Conservation (phyloP, 2,113 vertebrate genomes). For the Polypterus senegalus region DNA sequence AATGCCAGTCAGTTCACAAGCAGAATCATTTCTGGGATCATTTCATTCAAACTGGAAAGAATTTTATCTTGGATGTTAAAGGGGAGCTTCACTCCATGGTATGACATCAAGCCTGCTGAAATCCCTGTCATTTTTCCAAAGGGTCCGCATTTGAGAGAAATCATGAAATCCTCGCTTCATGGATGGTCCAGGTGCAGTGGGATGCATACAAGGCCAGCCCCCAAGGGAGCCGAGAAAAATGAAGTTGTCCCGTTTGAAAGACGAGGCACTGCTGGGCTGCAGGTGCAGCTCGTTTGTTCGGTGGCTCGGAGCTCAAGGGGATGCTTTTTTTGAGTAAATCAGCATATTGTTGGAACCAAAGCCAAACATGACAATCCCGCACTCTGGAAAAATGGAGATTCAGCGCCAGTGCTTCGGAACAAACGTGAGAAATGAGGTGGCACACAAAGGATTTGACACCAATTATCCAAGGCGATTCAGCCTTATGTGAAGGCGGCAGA, state of each 20-base stretch:
- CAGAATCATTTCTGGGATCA: no score
- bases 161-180: slow-evolving; percentile 26
- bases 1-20: no score
- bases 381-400: slow-evolving; percentile 14
- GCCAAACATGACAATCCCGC: slow-evolving; percentile 18
- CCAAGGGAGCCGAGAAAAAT: slow-evolving; percentile 6
- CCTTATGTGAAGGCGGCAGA: slow-evolving; percentile 17
- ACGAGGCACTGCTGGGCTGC: slow-evolving; percentile 22
- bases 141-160: slow-evolving; percentile 31
- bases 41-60: no score
- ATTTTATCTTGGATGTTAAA: no score
- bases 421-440: slow-evolving; percentile 14
- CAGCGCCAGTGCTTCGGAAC: slow-evolving; percentile 12
- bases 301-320: background rate
- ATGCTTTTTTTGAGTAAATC: background rate
- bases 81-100: background rate
- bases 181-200: slow-evolving; percentile 36
- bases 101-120: slow-evolving; percentile 27
- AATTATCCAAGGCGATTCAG: slow-evolving; percentile 19
- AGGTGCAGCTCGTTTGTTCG: slow-evolving; percentile 32
- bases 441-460: slow-evolving; percentile 19
- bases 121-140: slow-evolving; percentile 43
- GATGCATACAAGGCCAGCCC: slow-evolving; percentile 14
- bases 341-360: background rate
- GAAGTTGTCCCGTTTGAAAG: slow-evolving; percentile 17